These are phyloP conservation scores for Halichondria panicea DNA, from an alignment of 37 sponge, comb jelly and placozoan species.

Conservation along the genomic window DNA sequence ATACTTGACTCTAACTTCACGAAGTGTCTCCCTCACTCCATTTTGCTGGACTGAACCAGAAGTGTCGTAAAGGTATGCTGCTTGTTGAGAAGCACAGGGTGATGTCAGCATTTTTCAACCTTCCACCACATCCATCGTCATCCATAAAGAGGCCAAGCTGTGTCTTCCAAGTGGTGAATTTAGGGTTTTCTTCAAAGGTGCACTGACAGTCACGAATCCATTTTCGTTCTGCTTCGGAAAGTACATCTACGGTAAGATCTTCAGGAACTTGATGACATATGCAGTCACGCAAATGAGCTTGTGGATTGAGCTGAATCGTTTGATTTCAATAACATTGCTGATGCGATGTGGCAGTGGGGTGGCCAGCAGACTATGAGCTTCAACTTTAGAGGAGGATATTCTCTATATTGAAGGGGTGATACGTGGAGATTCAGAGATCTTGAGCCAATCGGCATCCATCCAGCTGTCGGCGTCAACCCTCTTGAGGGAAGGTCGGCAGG, in stretches of 20 bases:
- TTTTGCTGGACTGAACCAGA: conserved; percentile 4
- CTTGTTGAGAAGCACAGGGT: conserved; percentile 5
- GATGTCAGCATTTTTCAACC: neutral
- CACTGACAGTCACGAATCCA: conserved; percentile 3
- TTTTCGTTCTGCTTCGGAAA: neutral
- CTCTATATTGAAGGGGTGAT: no score
- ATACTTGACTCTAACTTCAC: conserved; percentile 16
- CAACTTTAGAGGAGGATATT: no score
- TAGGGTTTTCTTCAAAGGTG: neutral
- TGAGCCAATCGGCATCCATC: no score
- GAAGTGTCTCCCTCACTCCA: conserved; percentile 24
- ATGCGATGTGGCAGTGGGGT: neutral
- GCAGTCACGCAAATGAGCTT: conserved; percentile 18
- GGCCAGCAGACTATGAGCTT: conserved; percentile 7
- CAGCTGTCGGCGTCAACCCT: no score
- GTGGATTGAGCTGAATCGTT: neutral
- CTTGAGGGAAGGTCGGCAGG: no score
- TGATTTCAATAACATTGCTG: neutral
- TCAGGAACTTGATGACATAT: conserved; percentile 18
- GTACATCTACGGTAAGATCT: neutral
- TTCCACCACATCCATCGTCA: neutral
- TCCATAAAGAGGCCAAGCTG: conserved; percentile 10
- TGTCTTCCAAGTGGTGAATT: neutral
- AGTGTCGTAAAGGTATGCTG: neutral
- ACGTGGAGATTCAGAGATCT: no score